Evolutionary conservation across 2,888 invertebrate species (phyloP).

Genomic region (Panopea generosa): DNA sequence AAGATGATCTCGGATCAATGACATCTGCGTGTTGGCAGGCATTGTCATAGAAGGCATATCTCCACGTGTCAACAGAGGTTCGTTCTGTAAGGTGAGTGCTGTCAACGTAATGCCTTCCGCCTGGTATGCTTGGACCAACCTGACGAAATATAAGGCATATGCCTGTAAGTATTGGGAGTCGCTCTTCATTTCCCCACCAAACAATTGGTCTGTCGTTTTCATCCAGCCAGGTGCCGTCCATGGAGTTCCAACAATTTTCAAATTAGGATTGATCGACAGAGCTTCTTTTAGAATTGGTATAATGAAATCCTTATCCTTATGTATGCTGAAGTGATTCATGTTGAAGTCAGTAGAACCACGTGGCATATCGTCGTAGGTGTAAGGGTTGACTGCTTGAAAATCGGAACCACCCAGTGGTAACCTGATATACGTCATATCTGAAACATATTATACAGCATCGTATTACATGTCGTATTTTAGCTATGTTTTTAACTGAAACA

Average conservation of each 20-base stretch:
- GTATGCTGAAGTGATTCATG: conserved; percentile 60
- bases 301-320: conserved; percentile 60
- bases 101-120: conserved; percentile 59
- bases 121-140: conserved; percentile 63
- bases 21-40: conserved; percentile 54
- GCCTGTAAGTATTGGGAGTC: conserved; percentile 46
- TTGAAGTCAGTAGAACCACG: conserved; percentile 60
- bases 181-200: conserved; percentile 59
- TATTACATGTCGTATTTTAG: no score
- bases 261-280: conserved; percentile 48
- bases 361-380: conserved; percentile 58
- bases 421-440: conserved; percentile 63
- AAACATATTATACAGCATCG: no score
- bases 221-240: conserved; percentile 70
- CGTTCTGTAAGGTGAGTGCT: conserved; percentile 62
- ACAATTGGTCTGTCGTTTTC: conserved; percentile 53
- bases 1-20: conserved; percentile 58
- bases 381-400: conserved; percentile 59
- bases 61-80: conserved; percentile 46
- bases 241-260: conserved; percentile 61
- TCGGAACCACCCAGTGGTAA: conserved; percentile 66
- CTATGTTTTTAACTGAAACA: no score
- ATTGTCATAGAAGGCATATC: conserved; percentile 65
- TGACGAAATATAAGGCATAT: conserved; percentile 61
- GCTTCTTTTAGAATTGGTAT: conserved; percentile 65